Conservation (phyloP, 2,113 vertebrate genomes). For the Peucedramus taeniatus region DNA sequence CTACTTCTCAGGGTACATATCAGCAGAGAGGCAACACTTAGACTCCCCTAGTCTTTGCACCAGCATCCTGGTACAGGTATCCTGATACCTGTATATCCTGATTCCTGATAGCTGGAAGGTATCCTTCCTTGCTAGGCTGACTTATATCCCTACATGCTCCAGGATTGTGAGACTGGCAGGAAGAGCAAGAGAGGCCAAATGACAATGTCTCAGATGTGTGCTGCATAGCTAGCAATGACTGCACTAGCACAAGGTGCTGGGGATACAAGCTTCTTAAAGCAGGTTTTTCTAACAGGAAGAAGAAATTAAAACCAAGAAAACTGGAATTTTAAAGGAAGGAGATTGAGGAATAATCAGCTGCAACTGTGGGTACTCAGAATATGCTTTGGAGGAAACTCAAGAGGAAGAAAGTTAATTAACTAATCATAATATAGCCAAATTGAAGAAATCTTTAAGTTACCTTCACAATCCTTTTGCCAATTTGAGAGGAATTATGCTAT, state of each 20-base stretch:
- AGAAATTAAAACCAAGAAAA: neutral
- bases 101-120: no score
- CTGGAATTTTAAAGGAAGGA: neutral
- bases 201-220: neutral
- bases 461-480: neutral
- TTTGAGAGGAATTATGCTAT: neutral
- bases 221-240: neutral
- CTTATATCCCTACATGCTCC: neutral
- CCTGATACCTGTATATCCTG: no score
- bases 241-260: neutral
- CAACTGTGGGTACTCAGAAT: neutral
- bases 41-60: neutral
- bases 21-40: neutral
- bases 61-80: neutral
- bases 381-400: neutral
- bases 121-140: neutral
- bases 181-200: neutral
- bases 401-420: neutral
- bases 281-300: neutral
- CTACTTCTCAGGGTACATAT: neutral
- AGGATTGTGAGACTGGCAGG: neutral
- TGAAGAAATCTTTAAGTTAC: neutral
- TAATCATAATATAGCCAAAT: neutral
- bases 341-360: neutral
- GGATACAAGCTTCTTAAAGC: neutral